phyloP scores from a whole-genome alignment of 2,113 vertebrate species.

The Brienomyrus brachyistius region DNA sequence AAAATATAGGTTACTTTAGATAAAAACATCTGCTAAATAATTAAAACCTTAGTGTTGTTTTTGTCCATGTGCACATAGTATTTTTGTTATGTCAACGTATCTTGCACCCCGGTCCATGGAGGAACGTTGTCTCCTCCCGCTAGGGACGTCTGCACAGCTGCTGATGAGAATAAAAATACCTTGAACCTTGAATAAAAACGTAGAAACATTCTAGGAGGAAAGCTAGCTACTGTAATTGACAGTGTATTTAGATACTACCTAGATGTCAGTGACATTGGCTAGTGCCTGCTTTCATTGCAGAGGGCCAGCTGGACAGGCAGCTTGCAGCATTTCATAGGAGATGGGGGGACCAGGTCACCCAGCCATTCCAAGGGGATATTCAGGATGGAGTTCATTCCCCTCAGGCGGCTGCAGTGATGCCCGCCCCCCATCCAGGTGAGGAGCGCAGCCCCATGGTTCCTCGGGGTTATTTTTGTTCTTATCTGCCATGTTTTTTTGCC shows the following conservation, averaged over 20 bases:
- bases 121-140: too few relatives aligned
- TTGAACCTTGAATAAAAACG: neutral
- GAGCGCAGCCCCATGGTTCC: neutral
- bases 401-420: neutral
- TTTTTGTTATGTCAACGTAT: too few relatives aligned
- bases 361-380: neutral
- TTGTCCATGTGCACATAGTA: too few relatives aligned
- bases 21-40: too few relatives aligned
- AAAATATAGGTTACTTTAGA: too few relatives aligned
- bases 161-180: neutral
- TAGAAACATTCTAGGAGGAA: neutral
- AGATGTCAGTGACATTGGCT: neutral
- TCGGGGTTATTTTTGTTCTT: neutral
- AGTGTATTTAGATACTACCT: neutral
- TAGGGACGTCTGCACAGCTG: too few relatives aligned
- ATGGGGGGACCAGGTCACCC: neutral
- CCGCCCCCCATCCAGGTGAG: neutral
- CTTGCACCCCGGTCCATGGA: too few relatives aligned
- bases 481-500: neutral
- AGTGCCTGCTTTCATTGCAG: neutral
- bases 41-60: too few relatives aligned
- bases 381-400: neutral
- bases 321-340: neutral
- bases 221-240: neutral
- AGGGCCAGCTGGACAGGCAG: neutral